phyloP scores from a whole-genome alignment of 2,888 invertebrate genomes.

The Neoaliturus tenellus region DNA sequence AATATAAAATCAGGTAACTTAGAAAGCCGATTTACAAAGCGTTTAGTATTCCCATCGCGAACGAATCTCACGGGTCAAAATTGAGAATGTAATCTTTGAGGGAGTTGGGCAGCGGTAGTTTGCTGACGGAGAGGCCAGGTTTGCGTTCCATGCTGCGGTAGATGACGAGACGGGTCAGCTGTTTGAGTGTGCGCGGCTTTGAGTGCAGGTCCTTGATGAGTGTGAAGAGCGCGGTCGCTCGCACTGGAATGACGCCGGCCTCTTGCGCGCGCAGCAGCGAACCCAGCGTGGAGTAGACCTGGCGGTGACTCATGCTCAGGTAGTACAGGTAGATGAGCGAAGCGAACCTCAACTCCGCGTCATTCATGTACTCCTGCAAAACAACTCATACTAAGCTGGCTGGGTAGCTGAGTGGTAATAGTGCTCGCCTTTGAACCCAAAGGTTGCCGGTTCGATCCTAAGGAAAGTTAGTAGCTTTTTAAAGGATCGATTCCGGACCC shows the following conservation, averaged over 20 bases:
- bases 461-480: too few relatives aligned
- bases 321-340: conserved; percentile 81
- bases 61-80: conserved; percentile 74
- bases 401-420: too few relatives aligned
- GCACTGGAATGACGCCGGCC: conserved; percentile 79
- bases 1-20: conserved; percentile 38
- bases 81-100: conserved; percentile 82
- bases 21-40: conserved; percentile 39
- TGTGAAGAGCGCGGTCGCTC: conserved; percentile 78
- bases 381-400: too few relatives aligned
- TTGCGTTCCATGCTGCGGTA: conserved; percentile 80
- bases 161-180: conserved; percentile 82
- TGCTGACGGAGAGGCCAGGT: conserved; percentile 79
- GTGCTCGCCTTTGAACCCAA: too few relatives aligned
- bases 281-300: conserved; percentile 81
- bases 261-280: conserved; percentile 79
- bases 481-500: too few relatives aligned
- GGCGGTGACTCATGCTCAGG: conserved; percentile 81
- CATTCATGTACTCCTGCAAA: conserved; percentile 74
- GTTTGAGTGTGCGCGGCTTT: conserved; percentile 82
- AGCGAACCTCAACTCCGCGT: conserved; percentile 79
- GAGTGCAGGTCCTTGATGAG: conserved; percentile 80
- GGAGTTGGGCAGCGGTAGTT: conserved; percentile 81
- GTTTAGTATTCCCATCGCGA: neutral
- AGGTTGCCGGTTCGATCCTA: too few relatives aligned